phyloP scores from a whole-genome alignment of 2,888 invertebrate species.

The Troilus luridus region DNA sequence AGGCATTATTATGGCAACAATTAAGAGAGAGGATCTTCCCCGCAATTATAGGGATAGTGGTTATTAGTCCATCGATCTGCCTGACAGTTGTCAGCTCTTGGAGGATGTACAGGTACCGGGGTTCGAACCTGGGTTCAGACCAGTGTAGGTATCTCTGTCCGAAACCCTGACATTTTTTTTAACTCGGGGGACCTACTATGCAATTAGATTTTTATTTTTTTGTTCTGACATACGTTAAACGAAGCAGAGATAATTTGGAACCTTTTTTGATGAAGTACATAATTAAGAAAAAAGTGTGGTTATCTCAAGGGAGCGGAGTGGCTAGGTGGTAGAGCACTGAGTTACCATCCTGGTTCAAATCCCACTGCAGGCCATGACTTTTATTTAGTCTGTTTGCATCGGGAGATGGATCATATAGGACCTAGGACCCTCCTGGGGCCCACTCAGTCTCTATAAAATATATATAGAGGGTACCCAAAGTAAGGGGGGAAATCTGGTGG shows the following conservation, averaged over 20 bases:
- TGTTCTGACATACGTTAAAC: neutral
- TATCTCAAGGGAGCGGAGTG: no score
- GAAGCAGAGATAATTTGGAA: neutral
- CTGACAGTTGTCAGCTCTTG: constrained; percentile 4
- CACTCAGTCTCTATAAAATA: no score
- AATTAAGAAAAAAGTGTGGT: no score
- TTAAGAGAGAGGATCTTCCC: constrained; percentile 58
- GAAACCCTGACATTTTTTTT: neutral
- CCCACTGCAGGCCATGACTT: no score
- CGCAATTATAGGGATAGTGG: constrained; percentile 61
- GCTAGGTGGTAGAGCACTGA: no score
- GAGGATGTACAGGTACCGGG: neutral
- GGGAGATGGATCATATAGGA: no score
- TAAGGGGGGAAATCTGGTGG: no score
- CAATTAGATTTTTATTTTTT: neutral
- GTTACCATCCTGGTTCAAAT: no score
- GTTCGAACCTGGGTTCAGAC: neutral
- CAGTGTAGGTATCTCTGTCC: neutral
- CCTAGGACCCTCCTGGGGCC: no score
- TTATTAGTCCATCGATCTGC: constrained; percentile 32
- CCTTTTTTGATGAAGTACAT: neutral
- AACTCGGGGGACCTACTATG: neutral
- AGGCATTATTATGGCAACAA: constrained; percentile 64
- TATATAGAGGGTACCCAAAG: no score
- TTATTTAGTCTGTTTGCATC: no score